phyloP scores from a whole-genome alignment of 2,797 vertebrate genomes.

The Acipenser transmontanus region DNA sequence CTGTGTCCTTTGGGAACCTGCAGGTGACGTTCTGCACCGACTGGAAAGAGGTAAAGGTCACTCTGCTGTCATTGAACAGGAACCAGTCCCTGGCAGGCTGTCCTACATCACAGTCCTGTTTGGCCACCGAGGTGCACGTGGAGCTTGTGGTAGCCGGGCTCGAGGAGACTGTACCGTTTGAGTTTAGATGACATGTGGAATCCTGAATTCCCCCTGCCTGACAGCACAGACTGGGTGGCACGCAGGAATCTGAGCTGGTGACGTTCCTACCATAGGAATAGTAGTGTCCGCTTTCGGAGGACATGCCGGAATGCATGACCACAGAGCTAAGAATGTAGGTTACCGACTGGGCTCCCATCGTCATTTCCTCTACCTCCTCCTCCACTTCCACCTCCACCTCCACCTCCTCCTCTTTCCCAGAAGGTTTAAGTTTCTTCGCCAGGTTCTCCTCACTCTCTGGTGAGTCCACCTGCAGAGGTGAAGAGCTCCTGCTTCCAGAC shows the following conservation, averaged over 20 bases:
- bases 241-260: conserved; percentile 57
- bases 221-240: conserved; percentile 37
- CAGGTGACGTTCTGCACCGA: conserved; percentile 96
- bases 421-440: conserved; percentile 93
- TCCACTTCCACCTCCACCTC: conserved; percentile 28
- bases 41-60: conserved; percentile 92
- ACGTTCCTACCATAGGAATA: conserved; percentile 87
- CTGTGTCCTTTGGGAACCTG: conserved; percentile 96
- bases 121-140: conserved; percentile 41
- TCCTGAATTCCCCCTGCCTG: conserved; percentile 51
- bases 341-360: conserved; percentile 50
- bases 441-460: conserved; percentile 84
- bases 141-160: background rate
- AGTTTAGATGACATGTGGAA: conserved; percentile 35
- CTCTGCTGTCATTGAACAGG: conserved; percentile 96
- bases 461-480: conserved; percentile 70
- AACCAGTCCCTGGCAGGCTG: conserved; percentile 83
- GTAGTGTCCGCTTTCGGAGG: conserved; percentile 96
- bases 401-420: conserved; percentile 69
- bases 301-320: conserved; percentile 93
- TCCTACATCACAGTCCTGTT: conserved; percentile 55
- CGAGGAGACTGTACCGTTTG: background rate
- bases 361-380: background rate
- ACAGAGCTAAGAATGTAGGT: conserved; percentile 86
- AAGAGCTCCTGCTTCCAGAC: conserved; percentile 36